These are phyloP conservation scores for Gryllus bimaculatus DNA, from an alignment of 1,140 invertebrate species.

Conservation along the genomic window DNA sequence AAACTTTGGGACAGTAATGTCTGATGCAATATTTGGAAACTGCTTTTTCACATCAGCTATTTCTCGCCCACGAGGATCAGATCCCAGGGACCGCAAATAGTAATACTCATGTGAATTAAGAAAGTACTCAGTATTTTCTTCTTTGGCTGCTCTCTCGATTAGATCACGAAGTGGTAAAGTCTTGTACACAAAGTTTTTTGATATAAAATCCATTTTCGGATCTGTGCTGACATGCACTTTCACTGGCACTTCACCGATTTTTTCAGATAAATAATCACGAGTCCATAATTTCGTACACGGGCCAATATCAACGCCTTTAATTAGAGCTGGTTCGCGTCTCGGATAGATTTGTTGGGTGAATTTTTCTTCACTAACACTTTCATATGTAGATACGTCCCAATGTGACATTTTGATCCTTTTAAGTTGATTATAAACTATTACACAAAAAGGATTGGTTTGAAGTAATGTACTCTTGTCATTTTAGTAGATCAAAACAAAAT, in stretches of 20 bases:
- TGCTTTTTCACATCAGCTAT: conserved; percentile 40
- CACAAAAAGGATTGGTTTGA: too few relatives aligned
- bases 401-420: neutral
- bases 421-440: too few relatives aligned
- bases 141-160: conserved; percentile 33
- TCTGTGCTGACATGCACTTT: conserved; percentile 43
- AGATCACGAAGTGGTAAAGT: conserved; percentile 40
- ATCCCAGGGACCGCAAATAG: conserved; percentile 46
- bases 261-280: conserved; percentile 37
- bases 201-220: conserved; percentile 43
- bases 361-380: conserved; percentile 11
- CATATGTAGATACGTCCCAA: neutral
- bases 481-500: too few relatives aligned
- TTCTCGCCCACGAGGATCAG: conserved; percentile 42
- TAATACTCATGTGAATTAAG: conserved; percentile 37
- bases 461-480: too few relatives aligned
- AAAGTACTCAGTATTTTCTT: conserved; percentile 34
- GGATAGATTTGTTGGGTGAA: conserved; percentile 10
- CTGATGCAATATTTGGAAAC: conserved; percentile 40
- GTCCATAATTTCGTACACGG: conserved; percentile 41
- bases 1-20: conserved; percentile 40
- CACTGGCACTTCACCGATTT: conserved; percentile 34
- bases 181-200: conserved; percentile 49
- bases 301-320: conserved; percentile 43
- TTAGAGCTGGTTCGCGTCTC: conserved; percentile 33